Conservation (phyloP, 2,888 invertebrate genomes). For the Nowickia ferox region DNA sequence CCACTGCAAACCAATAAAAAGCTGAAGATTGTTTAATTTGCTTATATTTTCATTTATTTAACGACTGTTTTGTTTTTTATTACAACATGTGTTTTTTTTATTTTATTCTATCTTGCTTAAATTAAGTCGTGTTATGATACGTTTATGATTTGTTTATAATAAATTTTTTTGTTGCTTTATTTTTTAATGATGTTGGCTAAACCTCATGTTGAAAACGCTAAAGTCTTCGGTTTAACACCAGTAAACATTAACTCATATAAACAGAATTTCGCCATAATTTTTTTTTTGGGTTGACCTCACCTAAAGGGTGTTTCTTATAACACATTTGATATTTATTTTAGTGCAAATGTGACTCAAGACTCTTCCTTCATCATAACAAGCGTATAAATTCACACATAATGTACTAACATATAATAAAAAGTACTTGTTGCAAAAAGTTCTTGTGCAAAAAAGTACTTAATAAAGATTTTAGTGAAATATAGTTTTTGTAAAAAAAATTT, state of each 20-base stretch:
- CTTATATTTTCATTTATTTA: slow-evolving; percentile 31
- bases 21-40: slow-evolving; percentile 40
- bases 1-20: slow-evolving; percentile 26
- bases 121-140: slow-evolving; percentile 49
- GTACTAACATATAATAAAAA: no score
- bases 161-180: slow-evolving; percentile 36
- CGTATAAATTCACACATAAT: not conserved
- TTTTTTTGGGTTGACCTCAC: slow-evolving; percentile 60
- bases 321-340: slow-evolving; percentile 14
- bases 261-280: slow-evolving; percentile 17
- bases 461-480: not conserved
- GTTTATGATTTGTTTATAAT: slow-evolving; percentile 58
- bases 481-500: not conserved
- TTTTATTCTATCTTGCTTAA: not conserved
- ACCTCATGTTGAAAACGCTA: slow-evolving; percentile 46
- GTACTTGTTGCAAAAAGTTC: no score
- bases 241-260: not conserved
- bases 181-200: slow-evolving; percentile 57
- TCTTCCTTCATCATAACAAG: no score
- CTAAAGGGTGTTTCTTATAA: slow-evolving; percentile 34
- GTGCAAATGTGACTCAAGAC: not conserved
- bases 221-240: slow-evolving; percentile 56
- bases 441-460: no score
- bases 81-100: slow-evolving; percentile 47
- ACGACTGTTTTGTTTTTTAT: slow-evolving; percentile 28